Conservation (phyloP, 1,140 invertebrate species). For the Eumaeus atala region DNA sequence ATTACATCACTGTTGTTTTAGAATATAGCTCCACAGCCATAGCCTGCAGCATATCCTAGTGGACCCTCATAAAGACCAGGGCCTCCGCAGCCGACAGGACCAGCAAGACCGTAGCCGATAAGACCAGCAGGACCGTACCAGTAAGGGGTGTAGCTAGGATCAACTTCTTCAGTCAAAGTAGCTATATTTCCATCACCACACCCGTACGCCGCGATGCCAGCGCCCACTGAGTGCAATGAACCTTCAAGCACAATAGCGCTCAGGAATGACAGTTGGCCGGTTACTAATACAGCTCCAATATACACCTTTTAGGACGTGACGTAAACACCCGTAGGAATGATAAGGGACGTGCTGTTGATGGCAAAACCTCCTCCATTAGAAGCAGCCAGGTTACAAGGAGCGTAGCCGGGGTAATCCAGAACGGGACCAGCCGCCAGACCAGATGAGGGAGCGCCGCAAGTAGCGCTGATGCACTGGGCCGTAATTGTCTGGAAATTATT, state of each 20-base stretch:
- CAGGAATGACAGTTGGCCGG: slow-evolving; percentile 33
- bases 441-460: background rate
- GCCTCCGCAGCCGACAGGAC: slow-evolving; percentile 13
- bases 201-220: slow-evolving; percentile 36
- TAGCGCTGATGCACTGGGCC: background rate
- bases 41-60: slow-evolving; percentile 10
- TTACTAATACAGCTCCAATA: slow-evolving; percentile 30
- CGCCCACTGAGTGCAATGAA: slow-evolving; percentile 31
- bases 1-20: background rate
- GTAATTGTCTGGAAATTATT: background rate
- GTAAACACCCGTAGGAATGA: slow-evolving; percentile 30
- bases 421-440: background rate
- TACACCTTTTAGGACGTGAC: slow-evolving; percentile 34
- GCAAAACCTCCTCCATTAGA: slow-evolving; percentile 28
- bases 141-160: slow-evolving; percentile 1
- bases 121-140: no score
- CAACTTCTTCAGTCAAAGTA: slow-evolving; percentile 26
- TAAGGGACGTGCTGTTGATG: slow-evolving; percentile 23
- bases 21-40: slow-evolving; percentile 6
- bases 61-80: slow-evolving; percentile 4
- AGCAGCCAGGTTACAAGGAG: slow-evolving; percentile 10
- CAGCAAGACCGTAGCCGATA: background rate
- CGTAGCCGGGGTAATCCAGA: background rate
- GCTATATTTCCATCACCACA: slow-evolving; percentile 31
- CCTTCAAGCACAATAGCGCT: slow-evolving; percentile 37